Evolutionary conservation across 1,140 invertebrate species (phyloP).

Genomic region (Chironomus tepperi): DNA sequence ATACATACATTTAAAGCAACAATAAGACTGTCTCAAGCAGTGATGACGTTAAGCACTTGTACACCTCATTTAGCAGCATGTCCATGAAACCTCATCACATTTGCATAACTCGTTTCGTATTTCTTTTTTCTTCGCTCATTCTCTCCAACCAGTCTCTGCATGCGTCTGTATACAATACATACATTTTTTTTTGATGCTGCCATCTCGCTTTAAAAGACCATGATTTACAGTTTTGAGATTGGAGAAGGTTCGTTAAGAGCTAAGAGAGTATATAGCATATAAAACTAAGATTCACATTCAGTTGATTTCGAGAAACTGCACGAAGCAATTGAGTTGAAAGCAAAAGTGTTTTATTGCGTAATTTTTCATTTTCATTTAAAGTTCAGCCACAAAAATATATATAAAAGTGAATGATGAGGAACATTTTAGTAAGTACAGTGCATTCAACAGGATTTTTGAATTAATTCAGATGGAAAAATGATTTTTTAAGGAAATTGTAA

Average conservation of each 20-base stretch:
- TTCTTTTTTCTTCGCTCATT: not conserved
- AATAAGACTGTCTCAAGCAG: too few species aligned
- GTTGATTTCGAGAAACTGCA: not conserved
- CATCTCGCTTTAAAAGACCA: not conserved
- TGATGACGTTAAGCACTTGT: constrained; percentile 12
- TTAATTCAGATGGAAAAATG: too few species aligned
- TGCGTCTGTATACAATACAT: too few species aligned
- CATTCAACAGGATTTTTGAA: too few species aligned
- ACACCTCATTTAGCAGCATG: constrained; percentile 6
- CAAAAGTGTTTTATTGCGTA: constrained; percentile 7
- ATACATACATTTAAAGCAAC: too few species aligned
- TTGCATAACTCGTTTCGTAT: not conserved
- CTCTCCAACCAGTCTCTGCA: not conserved
- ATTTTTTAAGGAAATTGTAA: too few species aligned
- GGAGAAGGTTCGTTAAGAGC: too few species aligned
- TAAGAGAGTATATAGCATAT: too few species aligned
- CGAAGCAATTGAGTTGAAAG: not conserved
- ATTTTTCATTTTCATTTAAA: not conserved
- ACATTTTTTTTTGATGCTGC: too few species aligned
- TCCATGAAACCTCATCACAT: constrained; percentile 3
- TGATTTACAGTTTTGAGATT: not conserved
- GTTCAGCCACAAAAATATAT: not conserved
- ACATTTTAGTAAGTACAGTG: not conserved
- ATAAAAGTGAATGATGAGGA: not conserved
- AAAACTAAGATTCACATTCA: not conserved